Percentiles rank a stretch among this genome's conserved stretches.
phyloP scores from a whole-genome alignment of 2,797 vertebrate species.

The Vireo griseus region DNA sequence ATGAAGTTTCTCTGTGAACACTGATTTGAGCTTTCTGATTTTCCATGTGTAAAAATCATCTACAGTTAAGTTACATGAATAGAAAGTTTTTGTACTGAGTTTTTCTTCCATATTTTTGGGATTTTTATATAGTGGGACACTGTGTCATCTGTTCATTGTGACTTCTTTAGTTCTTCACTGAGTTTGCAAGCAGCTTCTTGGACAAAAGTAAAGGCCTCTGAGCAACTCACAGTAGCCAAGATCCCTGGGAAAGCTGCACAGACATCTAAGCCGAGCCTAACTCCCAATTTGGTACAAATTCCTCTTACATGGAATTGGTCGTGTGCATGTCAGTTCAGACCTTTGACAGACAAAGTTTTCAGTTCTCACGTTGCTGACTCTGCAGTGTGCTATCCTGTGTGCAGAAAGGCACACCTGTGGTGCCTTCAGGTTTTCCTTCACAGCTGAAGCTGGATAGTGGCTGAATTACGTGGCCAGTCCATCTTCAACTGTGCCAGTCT shows the following conservation, averaged over 20 bases:
- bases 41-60: background rate
- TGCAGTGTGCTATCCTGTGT: rapidly evolving
- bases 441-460: background rate
- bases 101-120: background rate
- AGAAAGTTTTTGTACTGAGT: background rate
- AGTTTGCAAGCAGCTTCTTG: background rate
- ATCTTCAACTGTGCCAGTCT: background rate
- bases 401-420: background rate
- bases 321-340: background rate
- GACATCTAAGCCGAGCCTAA: background rate
- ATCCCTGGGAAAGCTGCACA: background rate
- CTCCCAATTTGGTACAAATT: background rate
- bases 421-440: background rate
- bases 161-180: background rate
- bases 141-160: background rate
- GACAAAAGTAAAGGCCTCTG: background rate
- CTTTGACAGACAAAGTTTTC: background rate
- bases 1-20: background rate
- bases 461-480: background rate
- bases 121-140: background rate
- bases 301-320: background rate
- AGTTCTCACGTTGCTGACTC: background rate
- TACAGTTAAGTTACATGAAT: background rate
- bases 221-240: background rate
- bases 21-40: background rate